Conservation (phyloP, 2,888 invertebrate species). For the Drosophila pegasa region DNA sequence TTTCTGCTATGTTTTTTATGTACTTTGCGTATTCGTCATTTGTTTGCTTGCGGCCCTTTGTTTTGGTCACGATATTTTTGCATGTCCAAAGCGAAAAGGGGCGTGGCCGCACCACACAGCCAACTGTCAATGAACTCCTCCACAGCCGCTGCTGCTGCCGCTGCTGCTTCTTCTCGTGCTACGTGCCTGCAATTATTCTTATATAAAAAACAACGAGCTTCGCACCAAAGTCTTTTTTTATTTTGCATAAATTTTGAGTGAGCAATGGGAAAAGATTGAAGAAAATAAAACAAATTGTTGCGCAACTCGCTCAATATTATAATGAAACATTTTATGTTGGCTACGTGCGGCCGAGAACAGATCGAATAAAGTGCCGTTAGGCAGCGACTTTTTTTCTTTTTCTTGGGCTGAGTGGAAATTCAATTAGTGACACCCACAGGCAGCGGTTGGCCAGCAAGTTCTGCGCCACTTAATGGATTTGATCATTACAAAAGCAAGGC, state of each 20-base stretch:
- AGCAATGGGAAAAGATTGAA: too few relatives aligned
- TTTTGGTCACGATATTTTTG: slow-evolving; percentile 62
- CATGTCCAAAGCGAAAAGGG: slow-evolving; percentile 38
- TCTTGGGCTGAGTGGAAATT: slow-evolving; percentile 65
- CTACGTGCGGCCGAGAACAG: slow-evolving; percentile 48
- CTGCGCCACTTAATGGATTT: slow-evolving; percentile 50
- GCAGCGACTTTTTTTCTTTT: not conserved
- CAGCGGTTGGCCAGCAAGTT: slow-evolving; percentile 34
- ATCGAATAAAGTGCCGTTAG: slow-evolving; percentile 64
- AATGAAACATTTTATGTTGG: slow-evolving; percentile 57
- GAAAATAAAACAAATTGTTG: slow-evolving; percentile 32
- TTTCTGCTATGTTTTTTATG: slow-evolving; percentile 38
- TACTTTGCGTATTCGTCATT: slow-evolving; percentile 48
- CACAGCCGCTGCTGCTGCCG: not conserved
- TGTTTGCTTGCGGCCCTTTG: slow-evolving; percentile 44
- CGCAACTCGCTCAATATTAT: slow-evolving; percentile 56
- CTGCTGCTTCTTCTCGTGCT: not conserved
- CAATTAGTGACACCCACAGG: slow-evolving; percentile 76
- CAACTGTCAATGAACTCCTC: slow-evolving; percentile 71
- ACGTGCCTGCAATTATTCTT: slow-evolving; percentile 79
- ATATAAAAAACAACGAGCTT: not conserved
- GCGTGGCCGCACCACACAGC: slow-evolving; percentile 74
- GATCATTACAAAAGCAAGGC: slow-evolving; percentile 57
- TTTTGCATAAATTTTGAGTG: slow-evolving; percentile 50
- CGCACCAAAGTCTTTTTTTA: slow-evolving; percentile 16